A percentile compares a stretch with the other conserved stretches of the same genome.
These are phyloP conservation scores for Octodonta nipae DNA, from an alignment of 2,888 invertebrate species.

Conservation along the genomic window DNA sequence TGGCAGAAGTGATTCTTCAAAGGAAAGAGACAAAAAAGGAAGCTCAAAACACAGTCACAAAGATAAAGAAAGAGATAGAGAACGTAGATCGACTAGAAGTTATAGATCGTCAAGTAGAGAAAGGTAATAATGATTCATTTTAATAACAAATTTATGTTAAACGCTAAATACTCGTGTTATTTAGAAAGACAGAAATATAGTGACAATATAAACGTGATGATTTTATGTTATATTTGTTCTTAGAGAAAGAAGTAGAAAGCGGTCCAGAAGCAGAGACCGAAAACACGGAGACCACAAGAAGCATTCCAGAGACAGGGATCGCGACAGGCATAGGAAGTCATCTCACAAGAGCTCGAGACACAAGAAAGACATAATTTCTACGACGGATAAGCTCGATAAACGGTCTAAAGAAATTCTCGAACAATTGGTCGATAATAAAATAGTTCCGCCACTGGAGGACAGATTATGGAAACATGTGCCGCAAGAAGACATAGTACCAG, in stretches of 20 bases:
- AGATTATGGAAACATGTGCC: slow-evolving; percentile 41
- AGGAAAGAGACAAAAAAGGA: slow-evolving; percentile 19
- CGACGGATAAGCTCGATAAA: slow-evolving; percentile 33
- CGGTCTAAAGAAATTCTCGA: slow-evolving; percentile 35
- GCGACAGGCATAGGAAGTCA: slow-evolving; percentile 26
- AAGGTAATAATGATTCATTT: too few relatives aligned
- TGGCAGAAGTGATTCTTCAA: slow-evolving; percentile 14
- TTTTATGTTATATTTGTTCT: too few relatives aligned
- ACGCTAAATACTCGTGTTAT: too few relatives aligned
- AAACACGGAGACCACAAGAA: slow-evolving; percentile 14
- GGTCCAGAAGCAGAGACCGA: slow-evolving; percentile 28
- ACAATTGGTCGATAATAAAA: slow-evolving; percentile 34
- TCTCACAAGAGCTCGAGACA: slow-evolving; percentile 33
- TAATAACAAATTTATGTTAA: too few relatives aligned
- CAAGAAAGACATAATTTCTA: slow-evolving; percentile 25
- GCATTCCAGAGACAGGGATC: slow-evolving; percentile 18
- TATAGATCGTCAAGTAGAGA: slow-evolving; percentile 22
- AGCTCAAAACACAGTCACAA: slow-evolving; percentile 23
- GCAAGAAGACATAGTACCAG: slow-evolving; percentile 32
- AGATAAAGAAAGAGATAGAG: slow-evolving; percentile 15
- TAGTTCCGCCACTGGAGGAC: slow-evolving; percentile 39
- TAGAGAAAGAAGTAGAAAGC: slow-evolving; percentile 23
- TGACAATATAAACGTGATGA: too few relatives aligned
- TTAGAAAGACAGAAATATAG: too few relatives aligned
- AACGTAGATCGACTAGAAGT: slow-evolving; percentile 17